These are phyloP conservation scores for Gasterosteus nipponicus DNA, from an alignment of 2,113 vertebrate species.

Conservation along the genomic window DNA sequence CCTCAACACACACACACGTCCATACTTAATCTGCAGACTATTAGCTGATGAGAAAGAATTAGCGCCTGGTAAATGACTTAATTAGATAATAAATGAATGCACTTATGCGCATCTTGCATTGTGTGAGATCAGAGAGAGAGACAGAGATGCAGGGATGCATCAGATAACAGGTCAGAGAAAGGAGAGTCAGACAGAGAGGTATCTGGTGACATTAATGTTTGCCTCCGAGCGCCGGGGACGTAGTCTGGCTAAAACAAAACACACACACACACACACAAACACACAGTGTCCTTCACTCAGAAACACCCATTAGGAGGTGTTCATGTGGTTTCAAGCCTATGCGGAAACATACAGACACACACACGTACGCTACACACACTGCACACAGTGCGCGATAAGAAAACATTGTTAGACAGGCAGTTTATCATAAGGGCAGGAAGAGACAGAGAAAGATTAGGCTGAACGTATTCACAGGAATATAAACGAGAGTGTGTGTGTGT, in stretches of 20 bases:
- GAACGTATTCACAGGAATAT: slow-evolving; percentile 52
- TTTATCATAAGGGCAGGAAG: slow-evolving; percentile 75
- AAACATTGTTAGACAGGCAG: slow-evolving; percentile 78
- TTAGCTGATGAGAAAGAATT: slow-evolving; percentile 74
- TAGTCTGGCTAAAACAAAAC: slow-evolving; percentile 48
- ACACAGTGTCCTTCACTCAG: slow-evolving; percentile 13
- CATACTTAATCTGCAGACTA: slow-evolving; percentile 67
- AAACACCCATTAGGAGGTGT: slow-evolving; percentile 47
- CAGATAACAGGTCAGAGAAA: slow-evolving; percentile 58
- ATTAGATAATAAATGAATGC: slow-evolving; percentile 75
- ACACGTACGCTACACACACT: slow-evolving; percentile 32
- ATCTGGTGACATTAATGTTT: slow-evolving; percentile 66
- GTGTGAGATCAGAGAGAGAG: slow-evolving; percentile 51
- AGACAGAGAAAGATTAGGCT: slow-evolving; percentile 77
- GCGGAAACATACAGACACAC: neutral
- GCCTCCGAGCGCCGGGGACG: slow-evolving; percentile 52
- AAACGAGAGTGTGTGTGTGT: slow-evolving; percentile 39
- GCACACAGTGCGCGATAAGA: slow-evolving; percentile 52
- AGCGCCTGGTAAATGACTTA: slow-evolving; percentile 67
- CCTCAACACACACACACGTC: slow-evolving; percentile 21
- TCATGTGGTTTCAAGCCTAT: slow-evolving; percentile 29
- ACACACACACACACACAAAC: neutral
- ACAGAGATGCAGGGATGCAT: slow-evolving; percentile 43
- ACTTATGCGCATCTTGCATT: slow-evolving; percentile 65
- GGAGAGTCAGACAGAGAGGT: slow-evolving; percentile 46